Evolutionary conservation across 1,140 invertebrate species (phyloP), one percentile per base, ranked within the genome.

Genomic region (Wasmannia auropunctata): DNA sequence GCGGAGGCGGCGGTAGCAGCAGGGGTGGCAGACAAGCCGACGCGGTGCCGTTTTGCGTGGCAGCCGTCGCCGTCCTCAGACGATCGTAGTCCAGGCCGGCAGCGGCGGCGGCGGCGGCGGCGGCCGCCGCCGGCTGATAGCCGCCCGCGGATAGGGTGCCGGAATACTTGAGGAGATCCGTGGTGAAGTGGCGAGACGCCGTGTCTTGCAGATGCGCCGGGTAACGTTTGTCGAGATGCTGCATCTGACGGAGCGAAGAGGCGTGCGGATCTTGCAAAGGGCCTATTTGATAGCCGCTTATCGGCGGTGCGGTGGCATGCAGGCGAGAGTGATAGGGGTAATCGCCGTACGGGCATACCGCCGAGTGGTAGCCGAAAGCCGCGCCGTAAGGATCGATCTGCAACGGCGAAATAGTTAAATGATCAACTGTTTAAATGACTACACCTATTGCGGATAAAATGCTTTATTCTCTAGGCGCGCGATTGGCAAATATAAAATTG

Each of bases 331-430:
- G 72, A 58, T 88, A 90, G 0, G 86, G 49, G 16, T 90, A 90
- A 51, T 63, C 28, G 10, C 62, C 58, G 11, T 88, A 90, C 0
- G 89, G 86, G 46, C 51, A 90, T 2, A 90, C 43, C 0, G 91
- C n/a, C 40, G 92, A 54, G 40, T 91, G 89, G 49, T 92, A 93
- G 25, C 72, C 86, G 28, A 91, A 88, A 10, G 88, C 49, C 8
- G 89, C 28, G 5, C 65, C 37, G 22, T 92, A 93, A 5, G 92
- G 90, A 72, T 93, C 90, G 7, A 93, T 87, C 93, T 94, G 72
- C 11, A 90, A 90, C 14, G 16, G n/a, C 37, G 58, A 58, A 69
- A 1, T 8, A 74, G 8, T n/a, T 62, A 14, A 62, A 65, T 79
- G 0, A 76, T 22, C 5, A 14, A 75, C 34, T 34, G 10, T 56